A percentile compares a stretch with the other conserved stretches of the same genome.
phyloP scores from a whole-genome alignment of 2,888 invertebrate species.

The Bimastos eiseni region DNA sequence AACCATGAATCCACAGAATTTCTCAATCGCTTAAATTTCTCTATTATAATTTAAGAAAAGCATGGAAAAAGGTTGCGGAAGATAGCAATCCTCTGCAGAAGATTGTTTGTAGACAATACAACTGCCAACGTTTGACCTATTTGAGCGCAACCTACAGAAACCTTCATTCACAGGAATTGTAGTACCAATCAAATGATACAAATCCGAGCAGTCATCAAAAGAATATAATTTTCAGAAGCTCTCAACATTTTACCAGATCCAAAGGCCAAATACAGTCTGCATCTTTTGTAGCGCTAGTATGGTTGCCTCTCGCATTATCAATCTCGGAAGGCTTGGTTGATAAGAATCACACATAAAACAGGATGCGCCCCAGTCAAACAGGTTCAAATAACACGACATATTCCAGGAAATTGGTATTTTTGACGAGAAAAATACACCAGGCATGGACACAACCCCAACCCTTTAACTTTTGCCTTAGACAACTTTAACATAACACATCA shows the following conservation, averaged over 20 bases:
- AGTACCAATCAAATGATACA: not conserved
- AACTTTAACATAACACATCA: not conserved
- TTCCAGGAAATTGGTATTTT: not conserved
- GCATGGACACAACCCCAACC: not conserved
- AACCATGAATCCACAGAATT: no score
- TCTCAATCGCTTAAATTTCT: no score
- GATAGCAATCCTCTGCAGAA: not conserved
- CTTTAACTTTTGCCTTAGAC: not conserved
- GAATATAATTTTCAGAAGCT: no score
- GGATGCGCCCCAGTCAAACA: not conserved
- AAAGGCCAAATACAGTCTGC: not conserved
- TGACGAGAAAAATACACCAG: not conserved
- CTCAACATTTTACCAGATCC: no score
- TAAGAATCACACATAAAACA: not conserved
- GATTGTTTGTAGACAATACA: no score
- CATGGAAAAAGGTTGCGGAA: constrained; percentile 2
- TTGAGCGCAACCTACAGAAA: constrained; percentile 1
- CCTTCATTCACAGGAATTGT: not conserved
- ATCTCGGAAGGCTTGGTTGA: not conserved
- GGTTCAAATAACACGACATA: no score
- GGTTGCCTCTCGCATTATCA: not conserved
- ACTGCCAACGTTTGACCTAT: not conserved
- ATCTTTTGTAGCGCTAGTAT: not conserved
- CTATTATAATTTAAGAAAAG: not conserved
- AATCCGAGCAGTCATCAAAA: not conserved